Evolutionary conservation across 2,113 vertebrate species (phyloP), one percentile per base, ranked within the genome.

Genomic region (Nerophis ophidion): DNA sequence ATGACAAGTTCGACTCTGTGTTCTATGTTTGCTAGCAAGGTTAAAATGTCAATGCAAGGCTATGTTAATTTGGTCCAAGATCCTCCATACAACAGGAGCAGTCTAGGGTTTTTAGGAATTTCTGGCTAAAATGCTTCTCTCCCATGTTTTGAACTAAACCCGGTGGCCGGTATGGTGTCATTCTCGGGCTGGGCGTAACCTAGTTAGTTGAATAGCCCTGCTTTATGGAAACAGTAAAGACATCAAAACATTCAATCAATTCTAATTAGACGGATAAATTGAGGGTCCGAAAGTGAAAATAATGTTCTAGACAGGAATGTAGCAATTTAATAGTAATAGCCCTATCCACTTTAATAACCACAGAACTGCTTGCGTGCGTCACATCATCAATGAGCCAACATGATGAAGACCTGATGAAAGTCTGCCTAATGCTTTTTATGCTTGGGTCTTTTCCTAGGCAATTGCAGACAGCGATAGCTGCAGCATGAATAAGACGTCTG

Each of bases 321-420:
- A 5, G 52, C 4, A 4, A 36, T 8, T 14, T 38, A 54, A 36
- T 14, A 38, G 14, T 10, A 54, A n/a, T 46, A 12, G 12, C 10
- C 46, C 46, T 56, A 16, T 71, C 16, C 40, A 45, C 19, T 45
- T 48, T 40, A 36, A 49, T 55, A 59, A 45, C 35, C 26, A 33
- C 48, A 49, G 36, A 56, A 56, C 9, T 55, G 53, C 53, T 19
- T 16, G 38, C 3, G 7, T 15, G 38, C 8, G 63, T 42, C 12
- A 64, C 51, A 44, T 60, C 57, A 35, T 40, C 9, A 65, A 46
- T 56, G 65, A 68, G 36, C 14, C 38, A 45, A 68, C 48, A 48
- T 61, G 8, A 47, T 35, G 60, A 50, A 33, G 35, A 60, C 33
- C 16, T 35, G 60, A 64, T 57, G 16, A 60, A 56, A 51, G 56